phyloP scores from a whole-genome alignment of 2,113 vertebrate species.

The Neotragus pygmaeus region DNA sequence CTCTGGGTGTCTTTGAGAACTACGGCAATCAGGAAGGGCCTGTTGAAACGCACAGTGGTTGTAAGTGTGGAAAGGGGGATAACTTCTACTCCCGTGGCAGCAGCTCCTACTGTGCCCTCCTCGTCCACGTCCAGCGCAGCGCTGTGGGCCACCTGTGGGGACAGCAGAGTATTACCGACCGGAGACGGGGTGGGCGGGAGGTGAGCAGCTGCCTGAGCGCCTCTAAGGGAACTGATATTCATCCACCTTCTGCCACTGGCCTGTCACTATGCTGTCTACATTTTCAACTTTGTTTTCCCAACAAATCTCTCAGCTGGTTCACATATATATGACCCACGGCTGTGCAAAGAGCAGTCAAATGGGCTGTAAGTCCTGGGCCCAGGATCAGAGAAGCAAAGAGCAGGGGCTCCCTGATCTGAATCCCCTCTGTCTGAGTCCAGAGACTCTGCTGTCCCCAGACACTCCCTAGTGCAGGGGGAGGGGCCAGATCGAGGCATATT shows the following conservation, averaged over 20 bases:
- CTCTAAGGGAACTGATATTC: accelerated
- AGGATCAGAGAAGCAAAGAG: neutral
- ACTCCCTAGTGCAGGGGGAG: accelerated
- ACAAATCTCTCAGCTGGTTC: accelerated
- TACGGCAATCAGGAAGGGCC: constrained; percentile 13
- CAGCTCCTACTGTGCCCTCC: constrained; percentile 6
- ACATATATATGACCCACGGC: accelerated
- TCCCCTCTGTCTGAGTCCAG: neutral
- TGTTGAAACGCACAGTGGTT: accelerated
- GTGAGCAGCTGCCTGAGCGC: accelerated
- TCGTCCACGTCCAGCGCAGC: neutral
- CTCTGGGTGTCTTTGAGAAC: accelerated
- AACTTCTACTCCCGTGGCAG: accelerated
- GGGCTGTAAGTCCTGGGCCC: too few relatives aligned
- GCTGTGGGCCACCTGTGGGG: constrained; percentile 46
- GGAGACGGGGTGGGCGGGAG: accelerated
- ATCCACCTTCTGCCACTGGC: accelerated
- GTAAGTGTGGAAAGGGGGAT: accelerated
- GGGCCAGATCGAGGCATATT: accelerated
- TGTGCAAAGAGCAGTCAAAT: neutral
- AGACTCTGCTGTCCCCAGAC: neutral
- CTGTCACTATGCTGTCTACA: accelerated
- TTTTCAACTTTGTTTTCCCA: too few relatives aligned
- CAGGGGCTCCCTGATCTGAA: accelerated
- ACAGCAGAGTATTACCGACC: accelerated